A percentile compares a stretch with the other conserved stretches of the same genome.
Evolutionary conservation across 2,113 vertebrate species (phyloP).

Genomic region (Rhombomys opimus): DNA sequence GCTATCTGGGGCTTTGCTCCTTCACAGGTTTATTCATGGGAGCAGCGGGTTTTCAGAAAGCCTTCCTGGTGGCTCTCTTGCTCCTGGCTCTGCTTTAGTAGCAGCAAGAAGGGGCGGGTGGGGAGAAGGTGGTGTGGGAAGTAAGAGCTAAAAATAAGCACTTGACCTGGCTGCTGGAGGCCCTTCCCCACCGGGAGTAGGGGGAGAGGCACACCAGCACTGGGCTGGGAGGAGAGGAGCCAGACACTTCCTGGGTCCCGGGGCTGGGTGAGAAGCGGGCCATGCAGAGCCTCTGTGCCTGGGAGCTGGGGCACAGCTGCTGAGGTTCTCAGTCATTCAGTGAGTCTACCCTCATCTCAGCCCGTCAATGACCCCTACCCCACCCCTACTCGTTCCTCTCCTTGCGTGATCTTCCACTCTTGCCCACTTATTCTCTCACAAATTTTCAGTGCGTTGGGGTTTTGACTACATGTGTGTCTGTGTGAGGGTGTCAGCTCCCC

Average conservation of each 20-base stretch:
- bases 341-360: background rate
- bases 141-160: slow-evolving; percentile 71
- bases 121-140: slow-evolving; percentile 42
- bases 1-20: background rate
- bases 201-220: background rate
- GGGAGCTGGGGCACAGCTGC: background rate
- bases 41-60: background rate
- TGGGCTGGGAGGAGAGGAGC: background rate
- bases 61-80: slow-evolving; percentile 12
- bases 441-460: background rate
- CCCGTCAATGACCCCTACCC: no score
- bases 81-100: slow-evolving; percentile 31
- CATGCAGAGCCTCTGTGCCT: background rate
- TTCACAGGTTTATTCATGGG: background rate
- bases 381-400: background rate
- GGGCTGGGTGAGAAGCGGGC: background rate
- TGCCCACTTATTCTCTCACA: background rate
- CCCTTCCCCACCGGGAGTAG: background rate
- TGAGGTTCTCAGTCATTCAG: background rate
- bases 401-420: background rate
- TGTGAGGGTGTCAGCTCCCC: background rate
- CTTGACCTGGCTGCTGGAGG: slow-evolving; percentile 36
- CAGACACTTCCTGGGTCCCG: background rate
- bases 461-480: background rate
- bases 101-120: background rate